Evolutionary conservation across 2,113 vertebrate species (phyloP), one percentile per base, ranked within the genome.

Genomic region (Thinocorus orbignyianus): DNA sequence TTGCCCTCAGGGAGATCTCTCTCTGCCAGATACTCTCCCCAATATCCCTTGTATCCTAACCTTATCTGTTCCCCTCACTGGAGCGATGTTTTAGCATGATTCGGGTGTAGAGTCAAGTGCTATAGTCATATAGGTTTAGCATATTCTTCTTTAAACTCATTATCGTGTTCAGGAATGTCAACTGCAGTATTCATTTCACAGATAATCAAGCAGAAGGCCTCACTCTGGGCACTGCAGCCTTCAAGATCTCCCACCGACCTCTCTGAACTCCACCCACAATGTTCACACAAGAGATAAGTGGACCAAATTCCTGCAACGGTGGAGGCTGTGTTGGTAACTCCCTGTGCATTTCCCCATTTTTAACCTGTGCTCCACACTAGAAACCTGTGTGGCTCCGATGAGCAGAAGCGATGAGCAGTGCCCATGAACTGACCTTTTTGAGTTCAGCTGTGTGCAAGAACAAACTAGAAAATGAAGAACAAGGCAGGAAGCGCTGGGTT

Each of bases 401-500:
- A 72, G 58, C 70, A 81, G 58, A 81, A 64, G 52, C 5, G 3
- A 25, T 20, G 28, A n/a, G 22, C 22, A 44, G 42, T n/a, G 42
- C 26, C 82, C 57, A 5, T 28, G 31, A 85, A 25, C 31, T 86
- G 87, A 93, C 85, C 74, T 96, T 85, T 93, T 4, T 19, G 52
- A 82, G 46, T 49, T 84, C 28, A 1, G 20, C 17, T 65, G 74
- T 54, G 52, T 62, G 49, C 62, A 61, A 91, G 88, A 87, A 57
- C 73, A 76, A 91, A 85, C 54, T 17, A 90, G 73, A 91, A 92
- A 95, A 79, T 86, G 14, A 93, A 84, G 84, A 42, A 51, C 6
- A 23, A 8, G 2, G 55, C 37, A 58, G 65, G 66, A 76, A 85
- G 62, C 3, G 1, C 26, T 7, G 24, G 26, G 49, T 78, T 84